Percentiles rank a stretch among this genome's conserved stretches.
phyloP scores from a whole-genome alignment of 1,140 invertebrate genomes.

The Aphelenchoides fujianensis region DNA sequence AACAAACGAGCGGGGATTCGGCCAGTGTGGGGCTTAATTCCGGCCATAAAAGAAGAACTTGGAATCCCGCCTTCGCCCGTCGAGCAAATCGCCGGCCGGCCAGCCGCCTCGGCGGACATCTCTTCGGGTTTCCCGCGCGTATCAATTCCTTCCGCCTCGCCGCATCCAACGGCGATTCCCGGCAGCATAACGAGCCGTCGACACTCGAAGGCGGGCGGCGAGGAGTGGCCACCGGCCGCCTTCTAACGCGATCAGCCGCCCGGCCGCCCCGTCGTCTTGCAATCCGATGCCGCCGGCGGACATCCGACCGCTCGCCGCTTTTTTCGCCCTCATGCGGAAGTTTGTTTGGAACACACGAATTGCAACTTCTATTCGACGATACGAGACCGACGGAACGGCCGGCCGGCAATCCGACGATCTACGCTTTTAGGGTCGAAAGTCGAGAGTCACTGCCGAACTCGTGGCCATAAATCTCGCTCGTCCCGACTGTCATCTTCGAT shows the following conservation, averaged over 20 bases:
- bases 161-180: neutral
- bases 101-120: neutral
- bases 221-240: neutral
- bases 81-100: too few relatives aligned
- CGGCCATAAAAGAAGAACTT: too few relatives aligned
- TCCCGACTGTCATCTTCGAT: neutral
- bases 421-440: too few relatives aligned
- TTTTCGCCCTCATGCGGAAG: neutral
- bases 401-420: too few relatives aligned
- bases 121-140: neutral
- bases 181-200: neutral
- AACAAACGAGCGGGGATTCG: too few relatives aligned
- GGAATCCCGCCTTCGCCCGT: too few relatives aligned
- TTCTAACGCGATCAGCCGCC: neutral
- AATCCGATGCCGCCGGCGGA: conserved; percentile 4
- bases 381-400: too few relatives aligned
- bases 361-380: conserved; percentile 9
- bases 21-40: too few relatives aligned
- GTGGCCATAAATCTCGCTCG: neutral
- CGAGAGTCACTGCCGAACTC: neutral
- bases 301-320: neutral
- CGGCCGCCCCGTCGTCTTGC: neutral
- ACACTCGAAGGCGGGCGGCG: neutral
- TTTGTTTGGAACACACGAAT: conserved; percentile 16
- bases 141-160: neutral